Conservation (phyloP, 2,113 vertebrate genomes). For the Myrmecobius fasciatus region DNA sequence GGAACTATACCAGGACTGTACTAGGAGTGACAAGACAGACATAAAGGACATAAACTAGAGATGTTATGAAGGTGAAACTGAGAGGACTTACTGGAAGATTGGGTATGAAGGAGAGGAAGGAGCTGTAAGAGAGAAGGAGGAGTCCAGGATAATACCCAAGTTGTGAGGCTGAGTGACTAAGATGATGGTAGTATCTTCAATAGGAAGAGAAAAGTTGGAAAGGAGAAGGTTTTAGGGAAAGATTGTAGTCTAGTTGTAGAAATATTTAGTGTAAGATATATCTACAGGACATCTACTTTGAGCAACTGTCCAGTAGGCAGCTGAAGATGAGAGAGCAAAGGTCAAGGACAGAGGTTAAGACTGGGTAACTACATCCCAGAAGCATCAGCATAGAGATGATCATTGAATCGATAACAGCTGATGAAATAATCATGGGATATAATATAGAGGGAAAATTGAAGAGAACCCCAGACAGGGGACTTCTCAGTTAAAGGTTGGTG, state of each 20-base stretch:
- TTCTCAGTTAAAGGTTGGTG: not conserved
- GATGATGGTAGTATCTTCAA: not conserved
- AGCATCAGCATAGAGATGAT: not conserved
- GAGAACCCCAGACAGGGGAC: not conserved
- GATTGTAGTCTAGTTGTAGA: not conserved
- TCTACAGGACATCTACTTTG: not conserved
- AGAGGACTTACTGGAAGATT: not conserved
- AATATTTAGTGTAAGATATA: not conserved
- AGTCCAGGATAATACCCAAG: not conserved
- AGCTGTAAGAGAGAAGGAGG: not conserved
- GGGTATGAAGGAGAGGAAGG: rapidly evolving
- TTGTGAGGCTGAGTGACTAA: not conserved
- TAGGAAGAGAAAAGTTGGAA: not conserved
- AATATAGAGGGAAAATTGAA: not conserved
- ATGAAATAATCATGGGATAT: not conserved
- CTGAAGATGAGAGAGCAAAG: not conserved
- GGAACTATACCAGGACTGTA: not conserved
- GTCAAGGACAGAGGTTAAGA: not conserved
- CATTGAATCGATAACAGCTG: not conserved
- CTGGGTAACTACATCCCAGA: not conserved
- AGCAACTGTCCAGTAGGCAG: not conserved
- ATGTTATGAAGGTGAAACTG: not conserved
- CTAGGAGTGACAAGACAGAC: not conserved
- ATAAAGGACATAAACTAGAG: not conserved
- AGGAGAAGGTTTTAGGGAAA: not conserved